Evolutionary conservation across 2,888 invertebrate species (phyloP).

Genomic region (Belgica antarctica): DNA sequence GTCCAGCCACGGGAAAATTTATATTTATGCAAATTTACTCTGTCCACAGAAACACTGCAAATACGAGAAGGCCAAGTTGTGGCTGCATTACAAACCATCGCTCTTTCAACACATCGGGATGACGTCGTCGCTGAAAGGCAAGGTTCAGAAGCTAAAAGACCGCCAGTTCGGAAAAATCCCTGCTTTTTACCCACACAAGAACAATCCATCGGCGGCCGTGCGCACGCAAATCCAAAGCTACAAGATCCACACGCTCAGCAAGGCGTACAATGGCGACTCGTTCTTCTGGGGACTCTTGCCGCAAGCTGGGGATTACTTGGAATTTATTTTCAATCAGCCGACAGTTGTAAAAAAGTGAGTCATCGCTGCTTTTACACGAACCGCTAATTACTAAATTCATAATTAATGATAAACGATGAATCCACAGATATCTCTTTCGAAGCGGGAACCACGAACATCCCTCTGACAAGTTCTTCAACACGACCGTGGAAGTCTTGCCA

Average conservation of each 20-base stretch:
- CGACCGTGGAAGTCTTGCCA: constrained; percentile 77
- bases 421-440: constrained; percentile 71
- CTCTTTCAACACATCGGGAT: constrained; percentile 94
- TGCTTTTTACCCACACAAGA: constrained; percentile 74
- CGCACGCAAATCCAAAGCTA: constrained; percentile 75
- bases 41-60: constrained; percentile 75
- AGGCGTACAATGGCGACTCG: constrained; percentile 81
- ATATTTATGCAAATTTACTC: constrained; percentile 31
- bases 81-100: constrained; percentile 84
- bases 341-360: constrained; percentile 65
- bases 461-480: constrained; percentile 82
- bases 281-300: constrained; percentile 92
- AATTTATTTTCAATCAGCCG: constrained; percentile 76
- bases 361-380: neutral
- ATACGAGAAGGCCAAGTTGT: constrained; percentile 70
- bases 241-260: constrained; percentile 71
- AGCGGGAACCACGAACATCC: constrained; percentile 90
- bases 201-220: constrained; percentile 67
- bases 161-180: constrained; percentile 82
- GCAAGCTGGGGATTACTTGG: constrained; percentile 70
- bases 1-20: constrained; percentile 13
- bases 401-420: constrained; percentile 8
- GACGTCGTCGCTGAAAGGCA: constrained; percentile 91
- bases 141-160: constrained; percentile 94
- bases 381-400: neutral